A percentile compares a stretch with the other conserved stretches of the same genome.
These are phyloP conservation scores for Ptiloglossa arizonensis DNA, from an alignment of 1,140 invertebrate species.

Conservation along the genomic window DNA sequence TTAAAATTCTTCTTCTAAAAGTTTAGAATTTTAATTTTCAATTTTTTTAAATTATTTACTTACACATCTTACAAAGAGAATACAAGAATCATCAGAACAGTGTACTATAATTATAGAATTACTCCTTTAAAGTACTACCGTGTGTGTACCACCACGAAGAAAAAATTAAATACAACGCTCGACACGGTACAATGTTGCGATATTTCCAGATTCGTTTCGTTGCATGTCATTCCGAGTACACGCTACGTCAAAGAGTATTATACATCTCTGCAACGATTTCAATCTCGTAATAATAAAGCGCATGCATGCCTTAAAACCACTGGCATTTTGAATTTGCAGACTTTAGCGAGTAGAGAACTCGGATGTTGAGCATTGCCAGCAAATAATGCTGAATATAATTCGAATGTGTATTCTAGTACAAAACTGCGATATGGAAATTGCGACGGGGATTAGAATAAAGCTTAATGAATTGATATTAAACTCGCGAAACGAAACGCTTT, in stretches of 20 bases:
- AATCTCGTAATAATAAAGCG: conserved; percentile 10
- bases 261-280: conserved; percentile 1
- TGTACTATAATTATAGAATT: too few relatives aligned
- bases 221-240: background rate
- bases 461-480: background rate
- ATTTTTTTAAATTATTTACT: too few relatives aligned
- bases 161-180: too few relatives aligned
- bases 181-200: background rate
- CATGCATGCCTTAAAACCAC: background rate
- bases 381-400: conserved; percentile 2
- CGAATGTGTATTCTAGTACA: background rate
- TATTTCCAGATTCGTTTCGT: background rate
- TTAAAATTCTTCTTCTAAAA: background rate
- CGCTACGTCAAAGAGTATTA: conserved; percentile 4
- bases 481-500: background rate
- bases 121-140: too few relatives aligned
- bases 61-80: too few relatives aligned
- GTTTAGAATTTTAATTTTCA: too few relatives aligned
- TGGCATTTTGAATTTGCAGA: conserved; percentile 15
- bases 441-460: background rate
- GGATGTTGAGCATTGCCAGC: background rate
- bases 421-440: background rate
- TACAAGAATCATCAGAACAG: too few relatives aligned
- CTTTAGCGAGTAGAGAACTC: background rate
- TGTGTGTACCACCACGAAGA: too few relatives aligned